phyloP scores from a whole-genome alignment of 1,140 invertebrate species.

The Parapsyche elsis region DNA sequence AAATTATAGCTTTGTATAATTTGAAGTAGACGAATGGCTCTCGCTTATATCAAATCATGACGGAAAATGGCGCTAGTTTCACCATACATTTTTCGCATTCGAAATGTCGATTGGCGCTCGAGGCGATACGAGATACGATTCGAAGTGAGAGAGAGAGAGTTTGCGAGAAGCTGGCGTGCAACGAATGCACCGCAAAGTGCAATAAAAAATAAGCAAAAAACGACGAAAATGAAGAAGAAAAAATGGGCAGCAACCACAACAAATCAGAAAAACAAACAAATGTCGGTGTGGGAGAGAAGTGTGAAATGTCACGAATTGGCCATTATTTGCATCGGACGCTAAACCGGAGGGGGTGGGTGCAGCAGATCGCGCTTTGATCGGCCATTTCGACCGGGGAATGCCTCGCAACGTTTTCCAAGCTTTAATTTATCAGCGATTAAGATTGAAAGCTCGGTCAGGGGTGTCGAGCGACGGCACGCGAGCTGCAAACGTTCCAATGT shows the following conservation, averaged over 20 bases:
- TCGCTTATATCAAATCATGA: too few species aligned
- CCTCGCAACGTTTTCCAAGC: background rate
- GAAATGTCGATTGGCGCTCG: background rate
- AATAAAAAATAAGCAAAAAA: background rate
- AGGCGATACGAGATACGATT: background rate
- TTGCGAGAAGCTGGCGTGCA: background rate
- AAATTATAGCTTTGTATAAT: too few species aligned
- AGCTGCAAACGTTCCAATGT: background rate
- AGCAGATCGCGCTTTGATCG: conserved; percentile 16
- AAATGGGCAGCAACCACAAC: background rate
- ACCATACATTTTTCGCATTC: background rate
- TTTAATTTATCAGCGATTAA: conserved; percentile 49
- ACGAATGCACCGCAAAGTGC: background rate
- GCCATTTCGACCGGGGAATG: background rate
- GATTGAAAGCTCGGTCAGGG: conserved; percentile 44
- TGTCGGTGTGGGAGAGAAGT: conserved; percentile 10
- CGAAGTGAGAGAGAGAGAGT: background rate
- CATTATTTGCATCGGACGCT: conserved; percentile 23
- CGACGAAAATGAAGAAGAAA: background rate
- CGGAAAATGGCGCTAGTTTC: too few species aligned
- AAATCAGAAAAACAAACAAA: background rate
- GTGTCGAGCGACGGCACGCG: conserved; percentile 22
- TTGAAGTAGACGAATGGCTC: too few species aligned
- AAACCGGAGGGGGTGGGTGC: background rate
- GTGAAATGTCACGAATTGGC: conserved; percentile 37